Evolutionary conservation across 2,797 vertebrate species (phyloP).

Genomic region (Urophycis tenuis): DNA sequence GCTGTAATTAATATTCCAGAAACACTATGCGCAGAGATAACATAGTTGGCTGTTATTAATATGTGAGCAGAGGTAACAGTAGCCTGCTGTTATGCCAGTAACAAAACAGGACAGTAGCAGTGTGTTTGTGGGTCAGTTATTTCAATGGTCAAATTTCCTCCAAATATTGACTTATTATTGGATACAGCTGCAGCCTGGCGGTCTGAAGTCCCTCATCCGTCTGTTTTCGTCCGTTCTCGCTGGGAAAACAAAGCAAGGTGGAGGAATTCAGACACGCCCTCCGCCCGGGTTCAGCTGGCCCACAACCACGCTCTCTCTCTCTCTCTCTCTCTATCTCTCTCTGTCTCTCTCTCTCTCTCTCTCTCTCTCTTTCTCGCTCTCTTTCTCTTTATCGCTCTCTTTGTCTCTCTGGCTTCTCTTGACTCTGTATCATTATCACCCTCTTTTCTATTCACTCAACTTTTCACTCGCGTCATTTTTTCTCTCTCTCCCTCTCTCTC

Average conservation of each 20-base stretch:
- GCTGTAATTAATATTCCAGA: neutral
- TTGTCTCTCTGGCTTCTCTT: too few relatives aligned
- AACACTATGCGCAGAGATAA: neutral
- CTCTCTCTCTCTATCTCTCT: neutral
- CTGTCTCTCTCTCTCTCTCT: neutral
- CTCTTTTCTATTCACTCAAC: neutral
- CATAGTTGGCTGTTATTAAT: too few relatives aligned
- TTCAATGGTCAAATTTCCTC: constrained; percentile 28
- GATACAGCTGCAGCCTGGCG: constrained; percentile 7
- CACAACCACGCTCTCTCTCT: constrained; percentile 17
- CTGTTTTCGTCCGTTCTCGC: constrained; percentile 23
- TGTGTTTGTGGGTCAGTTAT: constrained; percentile 12
- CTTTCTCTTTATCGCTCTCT: neutral
- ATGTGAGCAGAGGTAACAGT: neutral
- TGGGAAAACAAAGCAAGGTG: constrained; percentile 27
- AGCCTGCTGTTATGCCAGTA: neutral
- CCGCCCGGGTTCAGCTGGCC: constrained; percentile 16
- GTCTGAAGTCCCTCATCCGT: constrained; percentile 19
- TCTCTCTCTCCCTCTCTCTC: too few relatives aligned
- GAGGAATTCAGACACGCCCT: constrained; percentile 46
- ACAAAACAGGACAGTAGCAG: neutral
- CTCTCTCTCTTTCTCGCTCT: neutral
- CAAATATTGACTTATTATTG: constrained; percentile 33
- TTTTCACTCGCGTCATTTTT: too few relatives aligned
- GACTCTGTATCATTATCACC: too few relatives aligned